Evolutionary conservation across 1,140 invertebrate genomes (phyloP).

Genomic region (Leptonema lineaticorne): DNA sequence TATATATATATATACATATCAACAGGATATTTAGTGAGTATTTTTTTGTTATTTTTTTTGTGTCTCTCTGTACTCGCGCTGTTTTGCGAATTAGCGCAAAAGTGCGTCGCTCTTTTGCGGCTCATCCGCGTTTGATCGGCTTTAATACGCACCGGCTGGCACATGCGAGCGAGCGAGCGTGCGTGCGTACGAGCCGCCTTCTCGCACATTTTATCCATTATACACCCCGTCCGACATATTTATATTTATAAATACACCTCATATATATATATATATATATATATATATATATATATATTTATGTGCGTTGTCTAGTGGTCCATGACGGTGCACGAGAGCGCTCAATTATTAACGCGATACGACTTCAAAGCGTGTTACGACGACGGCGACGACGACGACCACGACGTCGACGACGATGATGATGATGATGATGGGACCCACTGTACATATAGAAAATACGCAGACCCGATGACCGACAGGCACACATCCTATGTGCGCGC

Average conservation of each 20-base stretch:
- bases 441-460: background rate
- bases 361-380: background rate
- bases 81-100: conserved; percentile 12
- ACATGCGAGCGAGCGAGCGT: background rate
- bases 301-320: background rate
- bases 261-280: too few relatives aligned
- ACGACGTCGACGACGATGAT: background rate
- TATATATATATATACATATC: background rate
- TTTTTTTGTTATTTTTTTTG: too few relatives aligned
- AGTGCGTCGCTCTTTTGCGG: conserved; percentile 12
- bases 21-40: too few relatives aligned
- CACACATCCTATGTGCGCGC: too few relatives aligned
- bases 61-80: too few relatives aligned
- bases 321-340: background rate
- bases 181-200: background rate
- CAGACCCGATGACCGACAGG: background rate
- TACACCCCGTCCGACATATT: too few relatives aligned
- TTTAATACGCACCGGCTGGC: conserved; percentile 9
- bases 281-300: too few relatives aligned
- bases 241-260: too few relatives aligned
- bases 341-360: background rate
- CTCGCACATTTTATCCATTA: too few relatives aligned
- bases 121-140: conserved; percentile 17
- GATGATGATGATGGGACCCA: too few relatives aligned
- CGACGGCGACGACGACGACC: background rate